A percentile compares a stretch with the other conserved stretches of the same genome.
phyloP scores from a whole-genome alignment of 2,797 vertebrate species.

The Acropternis orthonyx region DNA sequence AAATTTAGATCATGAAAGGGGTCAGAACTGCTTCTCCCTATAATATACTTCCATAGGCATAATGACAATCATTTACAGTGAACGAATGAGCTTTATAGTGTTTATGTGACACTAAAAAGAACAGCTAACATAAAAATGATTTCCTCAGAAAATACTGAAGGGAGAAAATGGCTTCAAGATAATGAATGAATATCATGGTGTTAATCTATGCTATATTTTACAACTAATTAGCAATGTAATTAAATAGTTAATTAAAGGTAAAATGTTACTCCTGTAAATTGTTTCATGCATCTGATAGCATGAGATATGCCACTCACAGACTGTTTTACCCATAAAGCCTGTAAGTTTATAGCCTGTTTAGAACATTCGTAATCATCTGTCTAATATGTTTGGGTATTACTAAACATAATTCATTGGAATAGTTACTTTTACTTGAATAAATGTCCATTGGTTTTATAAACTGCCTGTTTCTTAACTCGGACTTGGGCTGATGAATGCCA shows the following conservation, averaged over 20 bases:
- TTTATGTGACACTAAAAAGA: not conserved
- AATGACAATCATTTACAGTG: not conserved
- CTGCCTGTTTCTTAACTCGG: not conserved
- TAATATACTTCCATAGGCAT: not conserved
- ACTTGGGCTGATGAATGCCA: not conserved
- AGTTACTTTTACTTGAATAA: slow-evolving; percentile 69
- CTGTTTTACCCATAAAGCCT: slow-evolving; percentile 57
- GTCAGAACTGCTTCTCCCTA: not conserved
- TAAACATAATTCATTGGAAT: slow-evolving; percentile 53
- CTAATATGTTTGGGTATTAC: slow-evolving; percentile 52
- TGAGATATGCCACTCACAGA: slow-evolving; percentile 61
- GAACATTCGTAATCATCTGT: slow-evolving; percentile 63
- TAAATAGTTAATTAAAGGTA: slow-evolving; percentile 76
- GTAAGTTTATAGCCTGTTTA: slow-evolving; percentile 57
- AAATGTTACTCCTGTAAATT: slow-evolving; percentile 70
- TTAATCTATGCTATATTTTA: slow-evolving; percentile 59
- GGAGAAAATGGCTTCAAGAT: slow-evolving; percentile 11
- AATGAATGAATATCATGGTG: slow-evolving; percentile 33
- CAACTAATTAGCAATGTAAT: slow-evolving; percentile 64
- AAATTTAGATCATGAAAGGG: not conserved
- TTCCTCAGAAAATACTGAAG: not conserved
- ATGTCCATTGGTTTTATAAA: slow-evolving; percentile 51
- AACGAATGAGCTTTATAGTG: not conserved
- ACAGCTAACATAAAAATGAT: not conserved
- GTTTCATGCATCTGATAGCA: slow-evolving; percentile 62